phyloP scores from a whole-genome alignment of 2,113 vertebrate species.

The Taurulus bubalis region DNA sequence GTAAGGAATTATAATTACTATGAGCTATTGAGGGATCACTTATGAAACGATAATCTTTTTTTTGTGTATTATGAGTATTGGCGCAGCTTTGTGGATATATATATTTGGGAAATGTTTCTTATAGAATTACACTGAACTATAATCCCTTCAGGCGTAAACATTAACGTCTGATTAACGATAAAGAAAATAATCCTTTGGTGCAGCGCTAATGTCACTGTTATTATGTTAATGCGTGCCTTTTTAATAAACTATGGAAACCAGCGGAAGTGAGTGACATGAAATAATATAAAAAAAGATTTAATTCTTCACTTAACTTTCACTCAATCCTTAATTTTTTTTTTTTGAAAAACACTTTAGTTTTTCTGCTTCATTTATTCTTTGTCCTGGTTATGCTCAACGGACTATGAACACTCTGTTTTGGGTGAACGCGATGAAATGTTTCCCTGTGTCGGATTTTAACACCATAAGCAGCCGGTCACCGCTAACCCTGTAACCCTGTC shows the following conservation, averaged over 20 bases:
- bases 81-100: background rate
- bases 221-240: background rate
- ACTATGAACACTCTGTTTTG: background rate
- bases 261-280: background rate
- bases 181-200: background rate
- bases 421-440: background rate
- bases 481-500: background rate
- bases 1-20: background rate
- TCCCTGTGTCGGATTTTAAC: background rate
- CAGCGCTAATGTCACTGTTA: background rate
- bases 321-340: background rate
- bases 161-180: background rate
- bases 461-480: background rate
- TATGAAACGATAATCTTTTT: background rate
- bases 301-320: background rate
- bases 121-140: background rate
- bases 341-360: background rate
- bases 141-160: background rate
- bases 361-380: background rate
- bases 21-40: background rate
- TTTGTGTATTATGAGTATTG: background rate
- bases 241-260: background rate
- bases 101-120: background rate
- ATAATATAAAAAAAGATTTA: background rate
- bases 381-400: background rate